phyloP scores from a whole-genome alignment of 2,888 invertebrate species.

The Seladonia tumulorum region DNA sequence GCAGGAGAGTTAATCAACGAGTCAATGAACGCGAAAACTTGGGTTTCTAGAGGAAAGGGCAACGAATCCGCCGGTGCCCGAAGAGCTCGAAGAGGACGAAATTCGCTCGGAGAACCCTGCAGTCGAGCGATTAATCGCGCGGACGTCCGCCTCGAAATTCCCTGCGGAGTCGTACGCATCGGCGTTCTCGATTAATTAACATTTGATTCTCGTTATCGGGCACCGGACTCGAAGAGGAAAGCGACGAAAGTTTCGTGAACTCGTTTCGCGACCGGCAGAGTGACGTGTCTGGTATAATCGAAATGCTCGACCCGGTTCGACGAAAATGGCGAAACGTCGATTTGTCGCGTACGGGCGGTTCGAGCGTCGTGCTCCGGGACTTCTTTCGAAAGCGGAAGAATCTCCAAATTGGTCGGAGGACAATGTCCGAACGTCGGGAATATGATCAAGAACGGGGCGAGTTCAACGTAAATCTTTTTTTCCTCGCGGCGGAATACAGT shows the following conservation, averaged over 20 bases:
- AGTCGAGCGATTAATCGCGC: not conserved
- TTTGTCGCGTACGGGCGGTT: not conserved
- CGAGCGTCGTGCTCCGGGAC: not conserved
- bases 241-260: slow-evolving; percentile 24
- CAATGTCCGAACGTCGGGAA: not conserved
- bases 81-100: not conserved
- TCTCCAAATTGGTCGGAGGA: not conserved
- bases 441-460: not conserved
- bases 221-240: not conserved
- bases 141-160: not conserved
- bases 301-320: not conserved
- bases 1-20: not conserved
- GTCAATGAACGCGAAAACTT: not conserved
- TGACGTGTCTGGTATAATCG: not conserved
- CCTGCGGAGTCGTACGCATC: not conserved
- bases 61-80: not conserved
- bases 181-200: slow-evolving; percentile 24
- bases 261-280: not conserved
- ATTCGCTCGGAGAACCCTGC: not conserved
- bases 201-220: slow-evolving; percentile 10
- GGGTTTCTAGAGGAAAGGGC: not conserved
- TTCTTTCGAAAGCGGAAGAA: not conserved
- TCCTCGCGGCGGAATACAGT: slow-evolving; percentile 51
- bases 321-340: not conserved
- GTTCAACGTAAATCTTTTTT: not conserved